Conservation (phyloP, 2,888 invertebrate genomes). For the Metopia argyrocephala region DNA sequence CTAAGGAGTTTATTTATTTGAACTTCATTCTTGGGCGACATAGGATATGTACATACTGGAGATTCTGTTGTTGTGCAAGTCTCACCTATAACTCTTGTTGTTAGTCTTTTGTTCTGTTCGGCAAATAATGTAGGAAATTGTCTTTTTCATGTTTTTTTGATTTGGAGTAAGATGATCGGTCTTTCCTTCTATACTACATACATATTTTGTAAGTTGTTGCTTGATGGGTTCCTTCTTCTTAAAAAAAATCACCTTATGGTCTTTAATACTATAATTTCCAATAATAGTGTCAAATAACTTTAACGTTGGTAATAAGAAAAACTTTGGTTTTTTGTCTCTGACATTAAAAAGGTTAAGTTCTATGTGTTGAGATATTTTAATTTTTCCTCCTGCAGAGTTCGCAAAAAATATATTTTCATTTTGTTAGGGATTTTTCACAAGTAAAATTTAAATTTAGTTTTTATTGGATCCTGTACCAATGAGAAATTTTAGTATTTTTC, state of each 20-base stretch:
- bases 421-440: not conserved
- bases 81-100: slow-evolving; percentile 35
- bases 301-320: slow-evolving; percentile 44
- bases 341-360: slow-evolving; percentile 19
- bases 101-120: slow-evolving; percentile 30
- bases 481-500: slow-evolving; percentile 11
- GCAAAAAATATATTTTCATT: slow-evolving; percentile 14
- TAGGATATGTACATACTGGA: slow-evolving; percentile 41
- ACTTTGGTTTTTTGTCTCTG: slow-evolving; percentile 12
- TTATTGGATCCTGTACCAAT: not conserved
- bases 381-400: slow-evolving; percentile 4
- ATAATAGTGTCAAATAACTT: slow-evolving; percentile 49
- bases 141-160: slow-evolving; percentile 1
- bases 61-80: slow-evolving; percentile 33
- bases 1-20: slow-evolving; percentile 34
- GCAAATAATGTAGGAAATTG: slow-evolving; percentile 34
- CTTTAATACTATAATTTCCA: slow-evolving; percentile 43
- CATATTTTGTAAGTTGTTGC: slow-evolving; percentile 14
- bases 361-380: not conserved
- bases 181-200: slow-evolving; percentile 17
- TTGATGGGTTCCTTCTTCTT: slow-evolving; percentile 18
- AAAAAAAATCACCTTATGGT: slow-evolving; percentile 32
- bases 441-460: slow-evolving; percentile 19
- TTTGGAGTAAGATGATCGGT: slow-evolving; percentile 1
- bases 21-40: slow-evolving; percentile 26